Evolutionary conservation across 2,888 invertebrate species (phyloP).

Genomic region (Mythimna albipuncta): DNA sequence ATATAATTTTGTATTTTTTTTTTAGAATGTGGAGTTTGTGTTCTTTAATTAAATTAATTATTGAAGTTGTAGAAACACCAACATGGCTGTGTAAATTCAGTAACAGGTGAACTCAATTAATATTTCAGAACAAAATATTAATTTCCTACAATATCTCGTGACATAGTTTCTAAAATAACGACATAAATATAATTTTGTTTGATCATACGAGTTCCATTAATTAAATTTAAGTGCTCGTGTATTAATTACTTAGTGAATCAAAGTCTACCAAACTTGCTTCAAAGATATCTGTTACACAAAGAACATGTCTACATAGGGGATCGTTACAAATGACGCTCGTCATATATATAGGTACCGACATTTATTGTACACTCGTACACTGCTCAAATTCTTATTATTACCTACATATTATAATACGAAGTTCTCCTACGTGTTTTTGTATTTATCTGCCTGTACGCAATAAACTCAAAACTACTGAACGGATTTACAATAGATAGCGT

Average conservation of each 20-base stretch:
- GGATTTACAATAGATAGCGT: too few species aligned
- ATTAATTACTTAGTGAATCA: constrained; percentile 24
- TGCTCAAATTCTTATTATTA: constrained; percentile 14
- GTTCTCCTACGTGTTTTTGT: too few species aligned
- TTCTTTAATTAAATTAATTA: neutral
- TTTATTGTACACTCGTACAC: neutral
- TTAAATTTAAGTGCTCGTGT: constrained; percentile 4
- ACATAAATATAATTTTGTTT: neutral
- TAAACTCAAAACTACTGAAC: too few species aligned
- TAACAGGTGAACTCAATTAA: neutral
- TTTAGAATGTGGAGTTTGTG: too few species aligned
- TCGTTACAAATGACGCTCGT: constrained; percentile 7
- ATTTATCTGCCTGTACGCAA: too few species aligned
- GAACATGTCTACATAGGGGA: constrained; percentile 19
- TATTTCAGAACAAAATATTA: neutral
- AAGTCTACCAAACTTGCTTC: constrained; percentile 27
- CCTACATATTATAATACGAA: neutral
- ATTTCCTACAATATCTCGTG: too few species aligned
- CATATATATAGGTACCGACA: neutral
- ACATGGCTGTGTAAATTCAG: constrained; percentile 1
- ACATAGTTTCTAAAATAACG: neutral
- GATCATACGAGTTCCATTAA: constrained; percentile 7
- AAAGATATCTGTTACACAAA: constrained; percentile 52
- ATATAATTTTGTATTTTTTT: too few species aligned
- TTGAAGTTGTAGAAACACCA: neutral